Percentiles rank a stretch among this genome's conserved stretches.
Conservation (phyloP, 2,797 vertebrate genomes). For the Chloroceryle inda region DNA sequence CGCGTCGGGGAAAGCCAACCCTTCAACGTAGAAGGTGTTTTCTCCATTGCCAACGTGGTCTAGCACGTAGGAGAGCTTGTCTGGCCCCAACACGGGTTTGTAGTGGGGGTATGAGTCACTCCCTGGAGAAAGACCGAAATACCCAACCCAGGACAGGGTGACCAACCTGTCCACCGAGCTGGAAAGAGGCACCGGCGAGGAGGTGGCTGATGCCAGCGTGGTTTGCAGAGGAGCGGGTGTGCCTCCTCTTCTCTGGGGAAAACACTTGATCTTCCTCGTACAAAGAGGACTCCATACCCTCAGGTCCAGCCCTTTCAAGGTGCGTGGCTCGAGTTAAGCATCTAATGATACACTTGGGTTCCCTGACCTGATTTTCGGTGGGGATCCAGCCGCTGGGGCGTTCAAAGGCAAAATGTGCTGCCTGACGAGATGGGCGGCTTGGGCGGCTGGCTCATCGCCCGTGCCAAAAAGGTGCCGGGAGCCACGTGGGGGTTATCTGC, state of each 20-base stretch:
- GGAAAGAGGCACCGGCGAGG: background rate
- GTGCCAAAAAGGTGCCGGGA: background rate
- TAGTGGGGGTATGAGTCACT: slow-evolving; percentile 21
- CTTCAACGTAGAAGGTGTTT: slow-evolving; percentile 87
- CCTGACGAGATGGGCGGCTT: background rate
- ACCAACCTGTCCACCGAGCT: background rate
- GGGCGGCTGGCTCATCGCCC: background rate
- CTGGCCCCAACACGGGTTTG: slow-evolving; percentile 79
- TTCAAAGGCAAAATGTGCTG: background rate
- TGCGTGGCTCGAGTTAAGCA: background rate
- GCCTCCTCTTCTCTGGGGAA: background rate
- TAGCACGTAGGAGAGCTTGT: slow-evolving; percentile 80
- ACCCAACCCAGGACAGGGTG: background rate
- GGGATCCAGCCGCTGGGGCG: background rate
- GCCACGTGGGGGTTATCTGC: fast-evolving
- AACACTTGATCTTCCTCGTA: background rate
- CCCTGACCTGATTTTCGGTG: background rate
- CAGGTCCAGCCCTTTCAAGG: slow-evolving; percentile 7
- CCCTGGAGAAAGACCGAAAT: background rate
- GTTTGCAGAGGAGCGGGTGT: background rate
- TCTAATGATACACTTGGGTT: slow-evolving; percentile 13
- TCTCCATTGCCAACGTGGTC: slow-evolving; percentile 67
- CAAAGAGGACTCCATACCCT: slow-evolving; percentile 27
- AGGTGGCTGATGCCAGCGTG: background rate
- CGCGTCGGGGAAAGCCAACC: slow-evolving; percentile 86